phyloP scores from a whole-genome alignment of 2,888 invertebrate genomes.

The Nemurella pictetii region DNA sequence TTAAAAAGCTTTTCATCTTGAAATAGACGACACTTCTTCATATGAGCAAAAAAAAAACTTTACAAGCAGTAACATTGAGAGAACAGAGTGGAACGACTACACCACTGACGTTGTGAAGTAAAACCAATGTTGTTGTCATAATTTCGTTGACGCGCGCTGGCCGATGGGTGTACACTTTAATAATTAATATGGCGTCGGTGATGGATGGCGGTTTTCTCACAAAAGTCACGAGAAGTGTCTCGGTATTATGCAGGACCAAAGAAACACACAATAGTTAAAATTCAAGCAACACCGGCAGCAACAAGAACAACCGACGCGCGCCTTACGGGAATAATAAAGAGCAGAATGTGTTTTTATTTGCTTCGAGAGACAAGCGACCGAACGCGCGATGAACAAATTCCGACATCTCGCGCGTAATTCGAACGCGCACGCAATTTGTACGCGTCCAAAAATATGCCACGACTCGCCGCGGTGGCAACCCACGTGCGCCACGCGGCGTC shows the following conservation, averaged over 20 bases:
- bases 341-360: background rate
- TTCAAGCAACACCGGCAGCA: background rate
- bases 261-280: background rate
- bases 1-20: slow-evolving; percentile 40
- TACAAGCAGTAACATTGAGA: background rate
- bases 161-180: no score
- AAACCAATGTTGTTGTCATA: background rate
- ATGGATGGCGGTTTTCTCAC: background rate
- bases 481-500: background rate
- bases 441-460: background rate
- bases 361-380: background rate
- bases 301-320: background rate
- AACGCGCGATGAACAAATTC: background rate
- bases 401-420: background rate
- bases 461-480: background rate
- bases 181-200: background rate
- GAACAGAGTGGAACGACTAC: background rate
- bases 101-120: background rate
- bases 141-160: background rate
- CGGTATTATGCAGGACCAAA: background rate
- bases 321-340: background rate
- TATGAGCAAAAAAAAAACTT: slow-evolving; percentile 27
- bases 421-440: background rate
- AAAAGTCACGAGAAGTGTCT: background rate
- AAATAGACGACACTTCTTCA: slow-evolving; percentile 36